Conservation (phyloP, 2,888 invertebrate species). For the Melieria omissa region DNA sequence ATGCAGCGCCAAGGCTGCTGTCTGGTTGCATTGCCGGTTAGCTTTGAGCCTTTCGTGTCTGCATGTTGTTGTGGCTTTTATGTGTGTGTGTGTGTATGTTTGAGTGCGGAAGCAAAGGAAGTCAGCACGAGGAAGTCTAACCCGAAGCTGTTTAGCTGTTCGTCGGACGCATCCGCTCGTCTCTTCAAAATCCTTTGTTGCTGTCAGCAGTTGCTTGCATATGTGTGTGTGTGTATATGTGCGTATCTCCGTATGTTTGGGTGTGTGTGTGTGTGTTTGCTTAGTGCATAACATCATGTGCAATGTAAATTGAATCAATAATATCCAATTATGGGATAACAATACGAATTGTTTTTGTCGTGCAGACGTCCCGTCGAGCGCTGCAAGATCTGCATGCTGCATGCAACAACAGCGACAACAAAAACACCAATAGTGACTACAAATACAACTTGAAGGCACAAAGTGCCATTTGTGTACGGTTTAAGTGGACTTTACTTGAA, state of each 20-base stretch:
- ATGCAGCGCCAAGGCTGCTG: no score
- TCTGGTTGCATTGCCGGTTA: no score
- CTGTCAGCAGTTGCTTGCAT: slow-evolving; percentile 1
- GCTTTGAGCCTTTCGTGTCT: no score
- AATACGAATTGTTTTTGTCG: slow-evolving; percentile 53
- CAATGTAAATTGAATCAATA: slow-evolving; percentile 60
- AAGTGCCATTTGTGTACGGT: neutral
- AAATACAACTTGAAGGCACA: neutral
- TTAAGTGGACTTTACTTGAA: neutral
- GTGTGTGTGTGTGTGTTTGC: slow-evolving; percentile 1
- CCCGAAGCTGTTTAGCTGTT: no score
- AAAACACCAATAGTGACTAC: neutral
- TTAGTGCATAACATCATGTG: slow-evolving; percentile 6
- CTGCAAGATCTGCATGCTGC: neutral
- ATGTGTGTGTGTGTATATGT: slow-evolving; percentile 8
- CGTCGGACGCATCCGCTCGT: no score
- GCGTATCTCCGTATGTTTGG: neutral
- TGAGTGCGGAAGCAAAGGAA: no score
- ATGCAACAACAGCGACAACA: neutral
- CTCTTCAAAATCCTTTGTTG: no score
- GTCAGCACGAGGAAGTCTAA: no score
- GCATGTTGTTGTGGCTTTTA: no score
- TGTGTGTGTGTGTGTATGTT: no score
- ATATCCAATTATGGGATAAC: slow-evolving; percentile 63
- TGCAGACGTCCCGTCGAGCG: slow-evolving; percentile 1